Evolutionary conservation across 2,888 invertebrate genomes (phyloP).

Genomic region (Hypomecis atomaria): DNA sequence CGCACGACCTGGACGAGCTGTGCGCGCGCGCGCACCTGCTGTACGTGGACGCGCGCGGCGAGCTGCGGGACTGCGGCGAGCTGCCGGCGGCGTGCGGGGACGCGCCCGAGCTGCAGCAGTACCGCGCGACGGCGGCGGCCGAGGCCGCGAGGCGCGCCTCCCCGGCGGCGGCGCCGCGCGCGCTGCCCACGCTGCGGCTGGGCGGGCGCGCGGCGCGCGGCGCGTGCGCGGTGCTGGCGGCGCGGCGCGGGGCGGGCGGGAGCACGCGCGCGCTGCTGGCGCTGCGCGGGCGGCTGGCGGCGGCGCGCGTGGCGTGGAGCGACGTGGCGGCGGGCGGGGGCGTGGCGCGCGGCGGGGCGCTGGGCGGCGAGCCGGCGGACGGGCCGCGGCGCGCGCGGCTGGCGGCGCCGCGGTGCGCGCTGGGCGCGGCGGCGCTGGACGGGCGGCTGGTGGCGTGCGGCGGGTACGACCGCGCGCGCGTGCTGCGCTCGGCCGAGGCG

Average conservation of each 20-base stretch:
- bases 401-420: slow-evolving; percentile 86
- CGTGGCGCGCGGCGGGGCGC: slow-evolving; percentile 91
- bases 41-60: slow-evolving; percentile 90
- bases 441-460: slow-evolving; percentile 91
- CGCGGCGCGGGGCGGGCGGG: slow-evolving; percentile 86
- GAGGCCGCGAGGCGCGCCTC: slow-evolving; percentile 50
- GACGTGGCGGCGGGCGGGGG: slow-evolving; percentile 86
- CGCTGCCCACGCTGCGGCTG: slow-evolving; percentile 81
- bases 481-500: slow-evolving; percentile 89
- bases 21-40: slow-evolving; percentile 89
- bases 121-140: slow-evolving; percentile 84
- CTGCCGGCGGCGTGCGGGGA: slow-evolving; percentile 87
- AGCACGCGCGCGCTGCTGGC: slow-evolving; percentile 73
- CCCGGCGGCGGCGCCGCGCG: slow-evolving; percentile 85
- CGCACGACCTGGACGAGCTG: slow-evolving; percentile 62
- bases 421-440: slow-evolving; percentile 89
- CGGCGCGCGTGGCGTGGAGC: slow-evolving; percentile 90
- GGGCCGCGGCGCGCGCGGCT: slow-evolving; percentile 77
- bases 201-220: slow-evolving; percentile 52
- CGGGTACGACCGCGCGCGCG: slow-evolving; percentile 93
- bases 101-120: slow-evolving; percentile 91
- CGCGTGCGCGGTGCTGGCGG: slow-evolving; percentile 49
- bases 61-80: slow-evolving; percentile 91
- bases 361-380: slow-evolving; percentile 88
- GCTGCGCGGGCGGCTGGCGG: slow-evolving; percentile 81